phyloP scores from a whole-genome alignment of 2,888 invertebrate species.

The Erebia palarica region DNA sequence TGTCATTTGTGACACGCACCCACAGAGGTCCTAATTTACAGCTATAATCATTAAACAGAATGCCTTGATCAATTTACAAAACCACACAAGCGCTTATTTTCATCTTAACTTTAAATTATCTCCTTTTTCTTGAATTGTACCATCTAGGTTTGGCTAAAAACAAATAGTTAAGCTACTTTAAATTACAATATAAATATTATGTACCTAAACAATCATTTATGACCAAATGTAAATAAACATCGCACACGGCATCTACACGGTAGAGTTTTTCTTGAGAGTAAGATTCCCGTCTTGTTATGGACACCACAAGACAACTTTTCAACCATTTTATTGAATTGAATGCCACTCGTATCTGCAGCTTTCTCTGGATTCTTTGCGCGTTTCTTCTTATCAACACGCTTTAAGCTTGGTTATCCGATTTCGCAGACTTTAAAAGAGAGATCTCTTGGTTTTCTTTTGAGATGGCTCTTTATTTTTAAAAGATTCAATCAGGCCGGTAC shows the following conservation, averaged over 20 bases:
- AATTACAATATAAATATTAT: no score
- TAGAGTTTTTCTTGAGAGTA: neutral
- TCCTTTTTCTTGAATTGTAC: no score
- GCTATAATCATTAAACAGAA: no score
- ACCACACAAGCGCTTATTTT: no score
- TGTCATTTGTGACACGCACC: no score
- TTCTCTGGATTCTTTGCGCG: slow-evolving; percentile 1
- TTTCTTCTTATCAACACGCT: neutral
- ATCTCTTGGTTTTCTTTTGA: neutral
- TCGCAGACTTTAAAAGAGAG: neutral
- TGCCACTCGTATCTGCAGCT: neutral
- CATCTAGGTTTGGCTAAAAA: no score
- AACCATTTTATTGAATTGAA: slow-evolving; percentile 12
- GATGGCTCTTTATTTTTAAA: neutral
- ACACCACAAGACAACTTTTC: slow-evolving; percentile 1
- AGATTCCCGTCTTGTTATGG: neutral
- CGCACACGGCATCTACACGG: neutral
- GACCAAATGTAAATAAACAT: neutral
- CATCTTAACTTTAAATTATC: no score
- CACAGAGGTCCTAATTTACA: no score
- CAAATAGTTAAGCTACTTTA: no score
- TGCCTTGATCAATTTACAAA: no score
- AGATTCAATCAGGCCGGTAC: neutral
- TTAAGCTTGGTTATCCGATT: neutral
- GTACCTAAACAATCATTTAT: no score